phyloP scores from a whole-genome alignment of 2,113 vertebrate genomes.

The Edolisoma coerulescens region DNA sequence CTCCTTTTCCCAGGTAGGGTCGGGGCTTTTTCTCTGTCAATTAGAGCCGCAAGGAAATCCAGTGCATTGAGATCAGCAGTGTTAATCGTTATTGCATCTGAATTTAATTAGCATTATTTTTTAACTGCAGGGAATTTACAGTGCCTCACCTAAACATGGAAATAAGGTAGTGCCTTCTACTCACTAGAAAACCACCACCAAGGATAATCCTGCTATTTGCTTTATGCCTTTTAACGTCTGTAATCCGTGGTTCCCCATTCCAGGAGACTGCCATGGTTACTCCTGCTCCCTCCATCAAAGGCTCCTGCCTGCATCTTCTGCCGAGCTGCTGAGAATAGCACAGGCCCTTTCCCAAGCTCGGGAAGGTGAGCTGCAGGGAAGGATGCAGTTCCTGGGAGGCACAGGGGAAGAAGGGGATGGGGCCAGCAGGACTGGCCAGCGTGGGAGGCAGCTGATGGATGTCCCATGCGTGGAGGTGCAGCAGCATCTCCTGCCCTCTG shows the following conservation, averaged over 20 bases:
- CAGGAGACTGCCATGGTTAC: constrained; percentile 6
- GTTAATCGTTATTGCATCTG: constrained; percentile 5
- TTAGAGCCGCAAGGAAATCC: neutral
- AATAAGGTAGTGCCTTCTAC: neutral
- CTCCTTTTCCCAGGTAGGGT: neutral
- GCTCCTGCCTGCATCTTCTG: neutral
- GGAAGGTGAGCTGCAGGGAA: neutral
- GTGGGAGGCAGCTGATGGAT: neutral
- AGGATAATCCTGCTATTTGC: neutral
- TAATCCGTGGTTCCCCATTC: neutral
- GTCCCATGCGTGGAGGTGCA: fast-evolving
- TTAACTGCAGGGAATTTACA: constrained; percentile 46
- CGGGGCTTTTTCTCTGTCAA: neutral
- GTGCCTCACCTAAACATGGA: neutral
- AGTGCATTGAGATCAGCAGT: neutral
- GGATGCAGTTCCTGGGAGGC: neutral
- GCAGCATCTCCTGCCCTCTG: neutral
- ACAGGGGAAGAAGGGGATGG: neutral
- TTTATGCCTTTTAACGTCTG: neutral
- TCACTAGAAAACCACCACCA: neutral
- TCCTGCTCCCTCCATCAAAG: neutral
- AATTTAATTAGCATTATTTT: constrained; percentile 50
- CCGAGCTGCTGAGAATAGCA: neutral
- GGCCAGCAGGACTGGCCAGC: fast-evolving
- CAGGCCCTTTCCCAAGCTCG: neutral